A percentile compares a stretch with the other conserved stretches of the same genome.
Evolutionary conservation across 1,140 invertebrate genomes (phyloP).

Genomic region (Dinoponera quadriceps): DNA sequence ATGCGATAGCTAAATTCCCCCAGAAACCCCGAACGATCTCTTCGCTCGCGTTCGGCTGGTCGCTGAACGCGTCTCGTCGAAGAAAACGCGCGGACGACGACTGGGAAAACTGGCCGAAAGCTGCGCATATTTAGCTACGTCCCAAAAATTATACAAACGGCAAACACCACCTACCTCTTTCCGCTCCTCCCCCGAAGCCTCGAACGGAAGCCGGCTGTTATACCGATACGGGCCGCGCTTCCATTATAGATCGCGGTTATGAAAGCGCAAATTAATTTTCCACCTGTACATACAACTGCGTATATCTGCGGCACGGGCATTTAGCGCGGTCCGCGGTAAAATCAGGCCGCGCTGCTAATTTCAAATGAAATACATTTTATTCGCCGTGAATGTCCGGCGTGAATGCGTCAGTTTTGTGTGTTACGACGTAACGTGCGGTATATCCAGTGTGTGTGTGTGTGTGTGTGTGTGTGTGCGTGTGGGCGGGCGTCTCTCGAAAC

Average conservation of each 20-base stretch:
- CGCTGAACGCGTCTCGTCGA: neutral
- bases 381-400: neutral
- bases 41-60: neutral
- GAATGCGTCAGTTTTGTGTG: too few relatives aligned
- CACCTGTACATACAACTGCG: neutral
- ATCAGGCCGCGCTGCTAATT: slow-evolving; percentile 57
- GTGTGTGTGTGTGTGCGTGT: neutral
- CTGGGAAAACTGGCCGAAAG: neutral
- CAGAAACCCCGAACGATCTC: too few relatives aligned
- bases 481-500: slow-evolving; percentile 5
- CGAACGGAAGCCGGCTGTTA: slow-evolving; percentile 37
- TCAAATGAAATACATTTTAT: slow-evolving; percentile 55
- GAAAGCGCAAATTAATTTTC: slow-evolving; percentile 54
- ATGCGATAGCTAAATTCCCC: too few relatives aligned
- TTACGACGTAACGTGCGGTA: neutral
- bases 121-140: neutral
- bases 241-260: slow-evolving; percentile 52
- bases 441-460: neutral
- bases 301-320: neutral
- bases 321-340: slow-evolving; percentile 28
- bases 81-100: slow-evolving; percentile 1
- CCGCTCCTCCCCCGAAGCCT: neutral
- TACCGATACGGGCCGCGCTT: slow-evolving; percentile 40
- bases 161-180: too few relatives aligned
- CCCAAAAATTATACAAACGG: slow-evolving; percentile 48